These are phyloP conservation scores for Siniperca undulata DNA, from an alignment of 2,797 vertebrate species.

Conservation along the genomic window DNA sequence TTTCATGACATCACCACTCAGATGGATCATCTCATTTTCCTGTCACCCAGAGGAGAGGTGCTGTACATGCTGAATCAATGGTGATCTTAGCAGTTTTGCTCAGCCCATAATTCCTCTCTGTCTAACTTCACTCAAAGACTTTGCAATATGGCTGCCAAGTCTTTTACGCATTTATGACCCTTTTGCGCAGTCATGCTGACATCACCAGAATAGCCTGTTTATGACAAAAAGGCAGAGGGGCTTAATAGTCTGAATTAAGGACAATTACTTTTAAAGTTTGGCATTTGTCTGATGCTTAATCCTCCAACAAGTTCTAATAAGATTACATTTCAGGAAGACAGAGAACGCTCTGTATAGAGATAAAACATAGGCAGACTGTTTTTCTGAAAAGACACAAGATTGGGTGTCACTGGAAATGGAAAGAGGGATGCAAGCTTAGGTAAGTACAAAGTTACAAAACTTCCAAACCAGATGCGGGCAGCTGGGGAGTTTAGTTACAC, in stretches of 20 bases:
- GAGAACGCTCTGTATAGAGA: not conserved
- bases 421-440: constrained; percentile 10
- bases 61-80: constrained; percentile 67
- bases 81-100: constrained; percentile 71
- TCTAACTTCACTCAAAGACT: constrained; percentile 26
- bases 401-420: constrained; percentile 5
- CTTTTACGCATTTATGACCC: constrained; percentile 59
- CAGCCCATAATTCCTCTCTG: constrained; percentile 61
- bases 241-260: constrained; percentile 21
- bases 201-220: constrained; percentile 38
- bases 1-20: constrained; percentile 76
- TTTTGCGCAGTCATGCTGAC: constrained; percentile 68
- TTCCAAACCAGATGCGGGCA: constrained; percentile 63
- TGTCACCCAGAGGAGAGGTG: constrained; percentile 46
- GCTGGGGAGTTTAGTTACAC: constrained; percentile 53
- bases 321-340: not conserved
- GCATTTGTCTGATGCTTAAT: constrained; percentile 4
- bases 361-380: not conserved
- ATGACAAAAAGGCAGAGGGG: constrained; percentile 13
- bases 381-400: constrained; percentile 10
- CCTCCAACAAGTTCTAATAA: not conserved
- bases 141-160: constrained; percentile 56
- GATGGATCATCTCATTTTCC: constrained; percentile 70
- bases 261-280: constrained; percentile 17
- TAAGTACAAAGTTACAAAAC: constrained; percentile 49